phyloP scores from a whole-genome alignment of 2,888 invertebrate genomes.

The Andrena flavipes region DNA sequence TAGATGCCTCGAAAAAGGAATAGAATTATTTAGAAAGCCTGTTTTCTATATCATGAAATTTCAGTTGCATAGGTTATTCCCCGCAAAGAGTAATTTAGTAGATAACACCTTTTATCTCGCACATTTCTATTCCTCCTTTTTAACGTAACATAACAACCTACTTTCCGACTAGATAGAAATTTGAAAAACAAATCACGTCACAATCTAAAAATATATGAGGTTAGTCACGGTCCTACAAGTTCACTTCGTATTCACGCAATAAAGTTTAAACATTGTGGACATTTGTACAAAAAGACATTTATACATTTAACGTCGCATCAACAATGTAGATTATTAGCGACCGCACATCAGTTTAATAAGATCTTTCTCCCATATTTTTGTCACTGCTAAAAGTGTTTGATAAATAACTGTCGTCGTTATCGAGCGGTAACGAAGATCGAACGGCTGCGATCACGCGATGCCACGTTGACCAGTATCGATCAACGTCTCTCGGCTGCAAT shows the following conservation, averaged over 20 bases:
- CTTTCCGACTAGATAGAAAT: not conserved
- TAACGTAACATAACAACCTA: not conserved
- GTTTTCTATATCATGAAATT: too few species aligned
- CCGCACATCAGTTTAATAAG: too few species aligned
- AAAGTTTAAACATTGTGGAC: not conserved
- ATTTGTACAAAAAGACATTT: not conserved
- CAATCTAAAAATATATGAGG: not conserved
- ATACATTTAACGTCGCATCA: too few species aligned
- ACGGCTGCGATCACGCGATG: not conserved
- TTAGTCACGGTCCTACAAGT: not conserved
- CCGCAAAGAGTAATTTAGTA: not conserved
- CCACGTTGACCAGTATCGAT: not conserved
- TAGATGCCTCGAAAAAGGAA: too few species aligned
- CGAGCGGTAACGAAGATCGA: slow-evolving; percentile 1
- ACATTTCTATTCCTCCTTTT: not conserved
- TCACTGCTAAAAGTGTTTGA: not conserved
- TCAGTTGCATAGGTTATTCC: too few species aligned
- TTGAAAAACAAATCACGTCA: not conserved
- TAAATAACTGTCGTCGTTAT: slow-evolving; percentile 5
- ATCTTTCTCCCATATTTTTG: not conserved
- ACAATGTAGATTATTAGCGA: too few species aligned
- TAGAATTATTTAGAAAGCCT: too few species aligned
- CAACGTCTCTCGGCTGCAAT: slow-evolving; percentile 23
- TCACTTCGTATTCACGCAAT: too few species aligned
- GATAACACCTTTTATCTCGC: not conserved